Evolutionary conservation across 2,888 invertebrate genomes (phyloP).

Genomic region (Monoplex corrugatus): DNA sequence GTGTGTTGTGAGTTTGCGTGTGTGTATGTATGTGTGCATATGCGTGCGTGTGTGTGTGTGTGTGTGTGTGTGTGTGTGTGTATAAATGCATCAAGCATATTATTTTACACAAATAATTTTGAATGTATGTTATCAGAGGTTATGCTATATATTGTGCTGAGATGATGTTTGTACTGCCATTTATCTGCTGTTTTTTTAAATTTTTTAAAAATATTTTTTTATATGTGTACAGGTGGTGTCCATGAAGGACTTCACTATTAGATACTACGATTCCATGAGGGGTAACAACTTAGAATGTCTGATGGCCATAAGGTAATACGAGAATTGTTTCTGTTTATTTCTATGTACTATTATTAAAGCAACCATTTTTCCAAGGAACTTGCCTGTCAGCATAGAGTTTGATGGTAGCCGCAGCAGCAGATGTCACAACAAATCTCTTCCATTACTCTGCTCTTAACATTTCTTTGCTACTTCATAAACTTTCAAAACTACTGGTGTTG

Average conservation of each 20-base stretch:
- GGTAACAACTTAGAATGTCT: constrained; percentile 89
- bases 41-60: too few relatives aligned
- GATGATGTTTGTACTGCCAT: too few relatives aligned
- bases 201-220: neutral
- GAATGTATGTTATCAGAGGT: neutral
- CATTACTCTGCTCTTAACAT: neutral
- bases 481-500: too few relatives aligned
- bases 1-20: too few relatives aligned
- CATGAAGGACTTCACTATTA: constrained; percentile 88
- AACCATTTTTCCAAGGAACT: too few relatives aligned
- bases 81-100: neutral
- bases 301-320: constrained; percentile 84
- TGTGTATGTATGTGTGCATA: neutral
- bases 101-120: neutral
- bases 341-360: neutral
- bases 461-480: neutral
- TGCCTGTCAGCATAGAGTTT: too few relatives aligned
- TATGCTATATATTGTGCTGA: neutral
- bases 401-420: too few relatives aligned
- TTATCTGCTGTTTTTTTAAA: too few relatives aligned
- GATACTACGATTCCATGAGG: constrained; percentile 97
- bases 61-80: neutral
- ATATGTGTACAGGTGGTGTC: constrained; percentile 85
- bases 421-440: too few relatives aligned
- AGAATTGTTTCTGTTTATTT: neutral